These are phyloP conservation scores for Rhorus exstirpatorius DNA, from an alignment of 2,888 invertebrate species.

Conservation along the genomic window DNA sequence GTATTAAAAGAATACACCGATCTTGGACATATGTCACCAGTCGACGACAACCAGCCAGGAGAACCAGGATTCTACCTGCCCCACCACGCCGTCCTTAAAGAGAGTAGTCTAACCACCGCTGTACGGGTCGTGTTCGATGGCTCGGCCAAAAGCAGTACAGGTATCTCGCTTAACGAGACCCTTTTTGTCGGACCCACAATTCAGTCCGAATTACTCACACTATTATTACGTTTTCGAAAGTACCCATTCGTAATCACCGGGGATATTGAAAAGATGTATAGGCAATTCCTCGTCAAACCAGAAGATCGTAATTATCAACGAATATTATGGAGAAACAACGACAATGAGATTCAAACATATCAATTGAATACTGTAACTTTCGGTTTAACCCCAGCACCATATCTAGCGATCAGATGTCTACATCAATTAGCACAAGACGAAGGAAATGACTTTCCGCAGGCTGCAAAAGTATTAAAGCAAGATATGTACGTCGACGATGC, in stretches of 20 bases:
- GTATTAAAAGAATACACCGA: slow-evolving; percentile 64
- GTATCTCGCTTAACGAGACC: neutral
- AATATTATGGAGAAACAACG: neutral
- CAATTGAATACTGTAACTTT: neutral
- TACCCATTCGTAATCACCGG: neutral
- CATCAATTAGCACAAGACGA: slow-evolving; percentile 13
- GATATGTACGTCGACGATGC: slow-evolving; percentile 72
- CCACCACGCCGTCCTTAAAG: slow-evolving; percentile 64
- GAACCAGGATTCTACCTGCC: slow-evolving; percentile 73
- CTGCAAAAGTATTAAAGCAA: neutral
- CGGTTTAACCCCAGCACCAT: neutral
- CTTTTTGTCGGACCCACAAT: neutral
- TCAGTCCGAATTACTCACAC: neutral
- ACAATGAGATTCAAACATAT: neutral
- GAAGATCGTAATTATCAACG: slow-evolving; percentile 14
- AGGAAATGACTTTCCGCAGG: slow-evolving; percentile 33
- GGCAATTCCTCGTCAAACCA: neutral
- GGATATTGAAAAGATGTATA: slow-evolving; percentile 20
- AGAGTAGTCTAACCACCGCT: neutral
- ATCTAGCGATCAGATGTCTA: neutral
- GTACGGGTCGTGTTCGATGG: slow-evolving; percentile 16
- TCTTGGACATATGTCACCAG: slow-evolving; percentile 59
- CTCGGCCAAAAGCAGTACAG: neutral
- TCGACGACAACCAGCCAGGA: neutral
- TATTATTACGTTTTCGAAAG: neutral